Percentiles rank a stretch among this genome's conserved stretches.
phyloP scores from a whole-genome alignment of 2,888 invertebrate species.

The Phaedon cochleariae region DNA sequence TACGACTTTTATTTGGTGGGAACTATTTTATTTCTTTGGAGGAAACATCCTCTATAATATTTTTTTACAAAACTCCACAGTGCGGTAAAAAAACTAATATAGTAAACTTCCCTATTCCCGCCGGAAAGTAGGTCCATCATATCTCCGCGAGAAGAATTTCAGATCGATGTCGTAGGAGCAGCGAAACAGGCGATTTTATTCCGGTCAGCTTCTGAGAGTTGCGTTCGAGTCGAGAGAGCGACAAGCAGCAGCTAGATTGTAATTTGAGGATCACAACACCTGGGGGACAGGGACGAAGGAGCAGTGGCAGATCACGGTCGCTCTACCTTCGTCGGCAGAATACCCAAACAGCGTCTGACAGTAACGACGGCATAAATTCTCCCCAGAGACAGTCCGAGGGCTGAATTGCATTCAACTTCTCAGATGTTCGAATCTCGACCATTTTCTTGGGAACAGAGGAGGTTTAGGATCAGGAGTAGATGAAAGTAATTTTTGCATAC shows the following conservation, averaged over 20 bases:
- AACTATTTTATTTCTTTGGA: too few species aligned
- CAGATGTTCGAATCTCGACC: slow-evolving; percentile 24
- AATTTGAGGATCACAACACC: slow-evolving; percentile 62
- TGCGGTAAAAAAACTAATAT: too few species aligned
- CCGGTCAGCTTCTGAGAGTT: slow-evolving; percentile 57
- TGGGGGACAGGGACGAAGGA: slow-evolving; percentile 56
- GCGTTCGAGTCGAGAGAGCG: slow-evolving; percentile 37
- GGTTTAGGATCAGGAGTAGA: too few species aligned
- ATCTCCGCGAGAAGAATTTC: not conserved
- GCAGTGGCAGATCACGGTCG: slow-evolving; percentile 38
- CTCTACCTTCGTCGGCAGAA: slow-evolving; percentile 39
- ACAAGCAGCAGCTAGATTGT: slow-evolving; percentile 58
- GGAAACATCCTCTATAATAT: too few species aligned
- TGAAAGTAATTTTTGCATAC: too few species aligned
- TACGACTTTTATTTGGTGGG: too few species aligned
- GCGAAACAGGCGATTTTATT: slow-evolving; percentile 52
- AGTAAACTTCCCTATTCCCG: too few species aligned
- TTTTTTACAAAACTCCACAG: too few species aligned
- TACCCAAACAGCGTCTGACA: slow-evolving; percentile 61
- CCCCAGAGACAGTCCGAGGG: slow-evolving; percentile 53
- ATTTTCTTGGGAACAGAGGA: slow-evolving; percentile 10
- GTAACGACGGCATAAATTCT: slow-evolving; percentile 63
- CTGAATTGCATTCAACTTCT: slow-evolving; percentile 46
- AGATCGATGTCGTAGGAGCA: slow-evolving; percentile 24
- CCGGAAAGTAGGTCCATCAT: not conserved